Base-by-base conservation (phyloP, 2,797 vertebrate species). In the Notolepis coatsorum region DNA sequence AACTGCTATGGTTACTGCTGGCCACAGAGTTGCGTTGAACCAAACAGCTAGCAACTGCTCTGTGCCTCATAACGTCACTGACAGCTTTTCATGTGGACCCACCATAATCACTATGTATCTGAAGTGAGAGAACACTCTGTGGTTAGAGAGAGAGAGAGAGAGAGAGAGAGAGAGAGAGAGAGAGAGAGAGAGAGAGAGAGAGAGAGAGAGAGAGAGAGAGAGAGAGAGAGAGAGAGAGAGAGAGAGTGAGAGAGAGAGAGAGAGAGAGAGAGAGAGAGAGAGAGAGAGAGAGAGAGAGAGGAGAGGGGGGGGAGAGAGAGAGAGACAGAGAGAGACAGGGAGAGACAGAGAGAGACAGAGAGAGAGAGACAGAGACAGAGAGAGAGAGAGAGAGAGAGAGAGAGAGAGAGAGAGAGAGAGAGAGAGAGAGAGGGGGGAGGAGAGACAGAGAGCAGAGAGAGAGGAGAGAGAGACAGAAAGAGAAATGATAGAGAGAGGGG, bases 31-130 rank as follows among this genome's bases (percentile, higher is more conserved):
- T 72, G 66, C 23, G 23, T 56, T 67, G 73, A 80, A 72, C 73
- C 59, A 67, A 64, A 68, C 73, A 62, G 68, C 73, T 56, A 70
- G 63, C 81, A 68, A 38, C 46, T 50, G 68, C 62, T 79, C 62
- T 39, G 47, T 55, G 56, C 80, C 68, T 84, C 74, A 84, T 86
- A 84, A 85, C 79, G 76, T 86, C 85, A 85, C 82, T 85, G 84
- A 87, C 84, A 64, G 71, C 71, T 82, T 74, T 77, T 81, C 74
- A 84, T 82, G 76, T 72, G 78, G 79, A 85, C 64, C 50, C 69
- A 23, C 71, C 69, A 86, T 85, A 86, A 88, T 84, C 77, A 82
- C 73, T 75, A 82, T 80, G 84, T 78, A 80, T 54, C 70, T 74
- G 0, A 4, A 81, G 75, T 54, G 78, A 61, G 70, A 79, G 79